Evolutionary conservation across 2,797 vertebrate species (phyloP), one percentile per base, ranked within the genome.

Genomic region (Tenualosa ilisha): DNA sequence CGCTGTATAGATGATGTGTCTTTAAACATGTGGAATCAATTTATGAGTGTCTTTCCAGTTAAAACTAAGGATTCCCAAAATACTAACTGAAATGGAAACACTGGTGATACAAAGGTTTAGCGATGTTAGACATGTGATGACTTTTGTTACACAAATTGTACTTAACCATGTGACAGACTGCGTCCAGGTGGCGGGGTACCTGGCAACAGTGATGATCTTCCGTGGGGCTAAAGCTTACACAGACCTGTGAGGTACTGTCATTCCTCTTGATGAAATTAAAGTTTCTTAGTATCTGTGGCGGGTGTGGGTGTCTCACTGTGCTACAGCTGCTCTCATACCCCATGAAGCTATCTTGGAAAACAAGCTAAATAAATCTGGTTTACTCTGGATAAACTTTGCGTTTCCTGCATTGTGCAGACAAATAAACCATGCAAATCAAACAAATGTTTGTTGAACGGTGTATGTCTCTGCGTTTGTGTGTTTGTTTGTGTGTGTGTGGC

Each of bases 361-460:
- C 24, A 72, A 37, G 68, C 31, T 40, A 40, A 15, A 13, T 72
- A 37, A 72, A 72, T 31, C 13, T 15, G n/a, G 65, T 6, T 15
- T 15, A 17, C 68, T 2, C 68, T 72, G 65, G 1, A 40, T 56
- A 56, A 56, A 56, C 54, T 20, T 22, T 20, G 6, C n/a, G n/a
- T 56, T 56, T 56, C 54, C 54, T 56, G 54, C 4, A 56, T 51
- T 1, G 17, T 72, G 6, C 15, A 72, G 13, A 72, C 68, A 72
- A 72, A 72, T 72, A 72, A 12, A 72, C 68, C 2, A 37, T 72
- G 68, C 37, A 72, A 68, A 68, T 68, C 63, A 68, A 68, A 72
- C 68, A 40, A 31, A 40, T 72, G 68, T 72, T 17, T 72, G 61
- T 63, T 51, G 50, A 9, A 12, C 11, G 9, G 61, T 13, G 59